These are phyloP conservation scores for Scylla paramamosain DNA, from an alignment of 1,140 invertebrate genomes.

Conservation along the genomic window DNA sequence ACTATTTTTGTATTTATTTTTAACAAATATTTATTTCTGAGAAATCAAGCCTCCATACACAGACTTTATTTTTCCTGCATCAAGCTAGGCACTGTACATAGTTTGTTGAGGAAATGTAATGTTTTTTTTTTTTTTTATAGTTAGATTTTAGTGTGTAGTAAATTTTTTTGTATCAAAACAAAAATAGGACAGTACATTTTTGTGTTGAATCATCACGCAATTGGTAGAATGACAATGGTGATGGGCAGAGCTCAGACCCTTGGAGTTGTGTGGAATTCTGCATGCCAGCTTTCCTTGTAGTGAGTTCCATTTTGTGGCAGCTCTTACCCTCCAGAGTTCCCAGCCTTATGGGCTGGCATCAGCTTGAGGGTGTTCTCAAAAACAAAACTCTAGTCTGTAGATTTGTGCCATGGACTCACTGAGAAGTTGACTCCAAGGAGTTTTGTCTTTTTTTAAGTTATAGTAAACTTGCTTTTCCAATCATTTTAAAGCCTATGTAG, in stretches of 20 bases:
- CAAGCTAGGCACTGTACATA: too few species aligned
- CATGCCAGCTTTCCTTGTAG: not conserved
- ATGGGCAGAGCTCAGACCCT: not conserved
- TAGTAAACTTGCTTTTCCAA: not conserved
- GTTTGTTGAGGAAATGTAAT: too few species aligned
- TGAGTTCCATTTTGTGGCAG: conserved; percentile 8
- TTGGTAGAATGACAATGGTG: not conserved
- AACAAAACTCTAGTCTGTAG: conserved; percentile 71
- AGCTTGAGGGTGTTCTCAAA: conserved; percentile 61
- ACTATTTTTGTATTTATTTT: conserved; percentile 72
- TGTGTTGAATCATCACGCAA: not conserved
- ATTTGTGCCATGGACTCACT: conserved; percentile 67
- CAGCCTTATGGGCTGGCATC: not conserved
- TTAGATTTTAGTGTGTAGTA: too few species aligned
- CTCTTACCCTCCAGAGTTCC: too few species aligned
- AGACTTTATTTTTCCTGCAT: too few species aligned
- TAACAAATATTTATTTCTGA: conserved; percentile 64
- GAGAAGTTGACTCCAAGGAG: not conserved
- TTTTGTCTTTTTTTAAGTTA: conserved; percentile 23
- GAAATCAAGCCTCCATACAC: conserved; percentile 55
- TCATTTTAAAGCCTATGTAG: not conserved
- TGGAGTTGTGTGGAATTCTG: not conserved
- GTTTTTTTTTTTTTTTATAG: too few species aligned
- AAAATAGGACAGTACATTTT: not conserved
- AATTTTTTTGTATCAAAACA: too few species aligned